Base-by-base conservation (phyloP, 2,888 invertebrate species). In the Scrobipalpa atriplicella region DNA sequence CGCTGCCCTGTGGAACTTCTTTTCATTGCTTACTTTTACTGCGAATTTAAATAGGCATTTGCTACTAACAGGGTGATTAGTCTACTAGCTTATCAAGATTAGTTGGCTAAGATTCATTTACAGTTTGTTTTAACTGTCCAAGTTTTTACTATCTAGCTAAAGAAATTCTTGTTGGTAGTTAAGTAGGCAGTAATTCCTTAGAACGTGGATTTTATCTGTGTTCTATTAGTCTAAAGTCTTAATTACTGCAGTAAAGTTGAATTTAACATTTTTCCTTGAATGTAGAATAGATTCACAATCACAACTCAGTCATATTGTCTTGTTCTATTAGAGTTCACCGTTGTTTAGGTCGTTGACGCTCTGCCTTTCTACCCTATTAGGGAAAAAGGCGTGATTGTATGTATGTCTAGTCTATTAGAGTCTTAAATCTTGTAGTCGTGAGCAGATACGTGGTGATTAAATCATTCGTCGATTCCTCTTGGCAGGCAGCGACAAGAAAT, bases 401-500 rank as follows among this genome's bases (percentile, higher is more conserved):
- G n/a, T n/a, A n/a, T n/a, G n/a, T n/a, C n/a, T 43, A 10, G 1
- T 13, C 13, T n/a, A 43, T n/a, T 13, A 43, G 43, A 47, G n/a
- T 47, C 47, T 16, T 0, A 8, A 47, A 5, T 47, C 47, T 47
- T 52, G 0, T 6, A 8, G 38, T 58, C 18, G 58, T 47, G 47
- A 38, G 1, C 16, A 5, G 58, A 58, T 58, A 58, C 38, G n/a
- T 64, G 51, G 10, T 58, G 67, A 67, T 67, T 43, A 52, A 64
- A 64, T 7, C 67, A 60, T 29, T 58, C 19, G 47, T 52, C 60
- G 62, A 68, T 71, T 74, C 71, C 74, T 79, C 80, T 78, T 70
- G 73, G 71, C 78, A 76, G 77, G 71, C 78, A 76, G 77, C 78
- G n/a, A 71, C 70, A 76, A 72, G 73, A 76, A 38, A 58, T 58